These are phyloP conservation scores for Plodia interpunctella DNA, from an alignment of 1,140 invertebrate genomes.

Conservation along the genomic window DNA sequence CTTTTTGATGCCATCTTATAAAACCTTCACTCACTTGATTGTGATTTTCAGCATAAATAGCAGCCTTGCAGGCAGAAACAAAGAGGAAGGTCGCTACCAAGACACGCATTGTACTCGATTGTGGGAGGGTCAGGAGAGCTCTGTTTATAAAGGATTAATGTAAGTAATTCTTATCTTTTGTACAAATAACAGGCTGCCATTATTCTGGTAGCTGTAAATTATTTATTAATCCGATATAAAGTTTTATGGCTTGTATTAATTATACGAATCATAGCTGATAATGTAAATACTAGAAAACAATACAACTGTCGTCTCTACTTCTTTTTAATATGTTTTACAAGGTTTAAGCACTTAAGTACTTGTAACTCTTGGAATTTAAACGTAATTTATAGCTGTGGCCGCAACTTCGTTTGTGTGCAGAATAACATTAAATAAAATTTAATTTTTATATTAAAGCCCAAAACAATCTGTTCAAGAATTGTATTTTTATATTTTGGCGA, in stretches of 20 bases:
- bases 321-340: too few relatives aligned
- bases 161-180: conserved; percentile 14
- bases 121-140: background rate
- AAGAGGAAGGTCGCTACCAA: conserved; percentile 21
- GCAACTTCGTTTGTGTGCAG: too few relatives aligned
- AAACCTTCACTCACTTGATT: conserved; percentile 15
- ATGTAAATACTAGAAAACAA: too few relatives aligned
- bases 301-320: too few relatives aligned
- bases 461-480: too few relatives aligned
- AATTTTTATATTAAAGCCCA: too few relatives aligned
- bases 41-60: conserved; percentile 4
- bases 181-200: background rate
- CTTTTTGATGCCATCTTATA: conserved; percentile 36
- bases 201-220: conserved; percentile 1
- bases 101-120: conserved; percentile 23
- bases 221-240: conserved; percentile 15
- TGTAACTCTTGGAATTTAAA: too few relatives aligned
- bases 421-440: too few relatives aligned
- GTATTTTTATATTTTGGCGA: too few relatives aligned
- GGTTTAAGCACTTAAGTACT: too few relatives aligned
- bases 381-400: too few relatives aligned
- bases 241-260: conserved; percentile 20
- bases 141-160: conserved; percentile 14
- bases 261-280: conserved; percentile 6
- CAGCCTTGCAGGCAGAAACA: background rate